A percentile compares a stretch with the other conserved stretches of the same genome.
phyloP scores from a whole-genome alignment of 2,888 invertebrate species.

The Conomelus anceps region DNA sequence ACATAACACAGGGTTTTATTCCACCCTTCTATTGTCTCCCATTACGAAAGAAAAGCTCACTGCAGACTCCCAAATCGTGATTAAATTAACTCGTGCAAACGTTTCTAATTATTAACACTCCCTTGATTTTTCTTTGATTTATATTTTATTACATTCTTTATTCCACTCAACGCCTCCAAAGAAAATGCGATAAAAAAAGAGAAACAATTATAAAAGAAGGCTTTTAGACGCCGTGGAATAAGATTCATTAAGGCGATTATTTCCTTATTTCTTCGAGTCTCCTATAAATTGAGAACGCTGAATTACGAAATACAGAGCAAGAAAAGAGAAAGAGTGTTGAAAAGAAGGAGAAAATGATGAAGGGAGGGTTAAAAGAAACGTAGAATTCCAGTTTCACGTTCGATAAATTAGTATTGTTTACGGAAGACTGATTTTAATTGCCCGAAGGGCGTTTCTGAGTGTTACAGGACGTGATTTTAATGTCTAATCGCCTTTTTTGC shows the following conservation, averaged over 20 bases:
- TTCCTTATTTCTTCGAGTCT: background rate
- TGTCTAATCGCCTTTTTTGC: background rate
- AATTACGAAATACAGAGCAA: background rate
- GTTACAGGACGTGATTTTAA: background rate
- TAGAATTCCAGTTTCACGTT: background rate
- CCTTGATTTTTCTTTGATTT: constrained; percentile 2
- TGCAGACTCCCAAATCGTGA: background rate
- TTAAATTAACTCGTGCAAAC: constrained; percentile 16
- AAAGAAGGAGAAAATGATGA: background rate
- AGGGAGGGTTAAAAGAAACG: background rate
- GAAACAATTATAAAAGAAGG: background rate
- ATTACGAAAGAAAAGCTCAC: background rate
- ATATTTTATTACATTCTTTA: constrained; percentile 7
- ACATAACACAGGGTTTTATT: too few relatives aligned
- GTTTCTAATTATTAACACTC: background rate
- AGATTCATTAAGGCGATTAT: background rate
- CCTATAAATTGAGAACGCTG: background rate
- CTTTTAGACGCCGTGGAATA: background rate
- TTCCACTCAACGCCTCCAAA: too few relatives aligned
- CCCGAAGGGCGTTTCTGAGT: background rate
- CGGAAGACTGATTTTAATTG: background rate
- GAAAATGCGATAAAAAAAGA: background rate
- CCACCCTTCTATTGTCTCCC: too few relatives aligned
- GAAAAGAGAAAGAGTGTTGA: background rate
- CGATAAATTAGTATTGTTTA: background rate